Evolutionary conservation across 2,888 invertebrate species (phyloP), one percentile per base, ranked within the genome.

Genomic region (Venustoraphidia nigricollis): DNA sequence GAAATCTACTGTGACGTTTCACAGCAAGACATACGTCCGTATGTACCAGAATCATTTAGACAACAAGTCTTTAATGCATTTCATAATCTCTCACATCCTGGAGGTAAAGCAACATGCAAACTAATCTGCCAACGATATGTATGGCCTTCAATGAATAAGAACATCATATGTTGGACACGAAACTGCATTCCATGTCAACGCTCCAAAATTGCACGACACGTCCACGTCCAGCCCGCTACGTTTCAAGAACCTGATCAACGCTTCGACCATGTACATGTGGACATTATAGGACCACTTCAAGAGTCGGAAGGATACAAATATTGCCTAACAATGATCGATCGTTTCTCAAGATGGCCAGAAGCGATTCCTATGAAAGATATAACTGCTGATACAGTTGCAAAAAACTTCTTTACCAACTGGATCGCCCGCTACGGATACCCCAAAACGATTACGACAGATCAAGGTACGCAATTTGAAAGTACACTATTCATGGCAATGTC

Each of bases 251-350:
- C 60, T 10, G 50, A 54, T 41, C 47, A 44, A 8, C 53, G 62
- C 10, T 63, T 64, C 49, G 52, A 55, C n/a, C 60, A 62, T 42
- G 51, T 64, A 6, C 60, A 62, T 43, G 49, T 62, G 6, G 62
- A 64, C 50, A 49, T 65, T 17, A 17, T 64, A 1, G 60, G 61
- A 13, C 60, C 61, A 2, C 49, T 64, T 14, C 61, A 60, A 27
- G 11, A 48, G 8, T 56, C 56, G 0, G 41, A 53, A 27, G 61
- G 58, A 9, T 58, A 51, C 45, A 50, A 53, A 4, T 66, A 66
- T 49, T 55, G 58, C 17, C 56, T 66, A 3, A 66, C 66, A 0
- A 55, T 56, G 47, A 53, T 59, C 9, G 60, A 62, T 36, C 50
- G 62, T 6, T 57, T 55, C 40, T 50, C 56, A 0, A 53, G 57